Conservation (phyloP, 2,797 vertebrate genomes). For the Simalia tracyae region DNA sequence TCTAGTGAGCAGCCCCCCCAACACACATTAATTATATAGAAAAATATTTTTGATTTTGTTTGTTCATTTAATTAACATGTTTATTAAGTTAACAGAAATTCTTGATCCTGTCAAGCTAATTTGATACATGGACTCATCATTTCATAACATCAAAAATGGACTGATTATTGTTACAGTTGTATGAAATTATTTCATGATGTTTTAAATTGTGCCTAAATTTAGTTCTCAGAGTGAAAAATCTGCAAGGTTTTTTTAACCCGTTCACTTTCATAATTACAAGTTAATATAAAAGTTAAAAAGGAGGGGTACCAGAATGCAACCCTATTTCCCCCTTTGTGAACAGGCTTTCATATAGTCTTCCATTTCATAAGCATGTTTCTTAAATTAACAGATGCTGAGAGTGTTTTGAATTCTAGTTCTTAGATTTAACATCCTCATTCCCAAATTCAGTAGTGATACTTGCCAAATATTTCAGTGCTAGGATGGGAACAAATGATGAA, state of each 20-base stretch:
- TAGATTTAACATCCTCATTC: not conserved
- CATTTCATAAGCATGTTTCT: not conserved
- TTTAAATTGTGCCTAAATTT: constrained; percentile 60
- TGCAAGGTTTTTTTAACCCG: constrained; percentile 13
- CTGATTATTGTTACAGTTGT: constrained; percentile 53
- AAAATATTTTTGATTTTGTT: constrained; percentile 52
- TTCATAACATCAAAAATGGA: constrained; percentile 49
- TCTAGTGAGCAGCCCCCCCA: constrained; percentile 41
- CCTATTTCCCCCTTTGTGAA: not conserved
- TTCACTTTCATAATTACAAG: constrained; percentile 55
- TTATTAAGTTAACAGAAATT: constrained; percentile 51
- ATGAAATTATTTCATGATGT: constrained; percentile 30
- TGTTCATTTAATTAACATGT: constrained; percentile 50
- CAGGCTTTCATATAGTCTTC: not conserved
- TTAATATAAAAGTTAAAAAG: constrained; percentile 38
- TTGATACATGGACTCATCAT: constrained; percentile 49
- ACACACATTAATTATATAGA: constrained; percentile 53
- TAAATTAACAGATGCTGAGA: not conserved
- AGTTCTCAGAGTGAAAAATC: constrained; percentile 41
- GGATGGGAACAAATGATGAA: not conserved
- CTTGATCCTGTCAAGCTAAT: constrained; percentile 50
- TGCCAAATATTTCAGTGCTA: not conserved
- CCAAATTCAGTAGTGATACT: not conserved
- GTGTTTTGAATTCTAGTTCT: not conserved
- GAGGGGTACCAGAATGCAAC: not conserved